Evolutionary conservation across 1,140 invertebrate genomes (phyloP).

Genomic region (Orussus abietinus): DNA sequence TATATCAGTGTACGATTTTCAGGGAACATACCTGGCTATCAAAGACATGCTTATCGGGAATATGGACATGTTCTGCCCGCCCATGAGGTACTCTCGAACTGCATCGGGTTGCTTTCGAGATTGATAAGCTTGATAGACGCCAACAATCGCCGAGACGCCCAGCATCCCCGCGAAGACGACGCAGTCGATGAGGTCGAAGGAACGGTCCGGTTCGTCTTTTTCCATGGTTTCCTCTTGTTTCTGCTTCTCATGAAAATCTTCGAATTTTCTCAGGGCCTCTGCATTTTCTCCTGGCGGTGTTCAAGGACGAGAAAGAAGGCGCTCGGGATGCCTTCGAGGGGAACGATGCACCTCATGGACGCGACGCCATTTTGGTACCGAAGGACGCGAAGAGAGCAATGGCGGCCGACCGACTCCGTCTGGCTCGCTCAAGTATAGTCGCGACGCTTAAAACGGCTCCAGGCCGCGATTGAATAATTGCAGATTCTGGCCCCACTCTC

Average conservation of each 20-base stretch:
- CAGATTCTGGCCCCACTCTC: constrained; percentile 12
- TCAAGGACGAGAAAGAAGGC: no score
- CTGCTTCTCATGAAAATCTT: neutral
- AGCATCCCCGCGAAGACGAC: constrained; percentile 61
- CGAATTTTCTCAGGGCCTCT: no score
- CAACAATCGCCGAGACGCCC: constrained; percentile 59
- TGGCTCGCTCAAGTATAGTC: no score
- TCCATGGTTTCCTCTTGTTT: constrained; percentile 11
- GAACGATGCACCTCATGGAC: no score
- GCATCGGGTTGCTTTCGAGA: constrained; percentile 57
- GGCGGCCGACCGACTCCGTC: constrained; percentile 10
- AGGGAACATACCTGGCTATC: constrained; percentile 61
- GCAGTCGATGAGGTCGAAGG: constrained; percentile 57
- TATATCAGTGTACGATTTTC: no score
- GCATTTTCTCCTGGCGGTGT: no score
- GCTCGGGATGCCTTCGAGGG: no score
- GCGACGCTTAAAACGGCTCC: neutral
- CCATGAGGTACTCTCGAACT: constrained; percentile 59
- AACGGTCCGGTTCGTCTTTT: constrained; percentile 10
- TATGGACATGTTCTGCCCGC: constrained; percentile 62
- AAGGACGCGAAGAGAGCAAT: no score
- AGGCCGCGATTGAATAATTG: constrained; percentile 43
- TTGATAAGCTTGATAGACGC: constrained; percentile 64
- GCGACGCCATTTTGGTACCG: no score
- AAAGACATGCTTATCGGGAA: constrained; percentile 65